These are phyloP conservation scores for Brachyalestes nurse DNA, from an alignment of 2,797 vertebrate genomes.

Conservation along the genomic window DNA sequence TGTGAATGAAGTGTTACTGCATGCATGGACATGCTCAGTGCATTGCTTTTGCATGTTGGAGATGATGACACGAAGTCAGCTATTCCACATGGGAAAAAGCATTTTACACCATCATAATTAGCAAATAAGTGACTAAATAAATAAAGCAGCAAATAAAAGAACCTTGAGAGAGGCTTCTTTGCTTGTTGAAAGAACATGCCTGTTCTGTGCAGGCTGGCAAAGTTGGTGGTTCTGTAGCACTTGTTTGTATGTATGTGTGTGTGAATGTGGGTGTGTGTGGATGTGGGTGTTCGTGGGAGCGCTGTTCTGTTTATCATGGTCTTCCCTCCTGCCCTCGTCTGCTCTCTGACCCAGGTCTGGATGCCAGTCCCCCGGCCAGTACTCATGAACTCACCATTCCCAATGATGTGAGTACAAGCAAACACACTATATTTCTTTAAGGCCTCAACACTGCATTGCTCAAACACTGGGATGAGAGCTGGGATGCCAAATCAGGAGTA, in stretches of 20 bases:
- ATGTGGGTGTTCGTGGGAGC: slow-evolving; percentile 7
- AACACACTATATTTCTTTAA: background rate
- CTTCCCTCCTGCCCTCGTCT: slow-evolving; percentile 63
- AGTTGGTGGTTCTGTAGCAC: background rate
- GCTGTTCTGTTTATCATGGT: slow-evolving; percentile 48
- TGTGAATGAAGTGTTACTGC: slow-evolving; percentile 11
- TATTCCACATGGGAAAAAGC: background rate
- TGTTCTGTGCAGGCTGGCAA: background rate
- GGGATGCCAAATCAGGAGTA: background rate
- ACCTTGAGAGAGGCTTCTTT: background rate
- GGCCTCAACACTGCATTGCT: background rate
- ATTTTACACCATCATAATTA: too few species aligned
- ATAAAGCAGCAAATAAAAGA: background rate
- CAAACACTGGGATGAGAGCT: background rate
- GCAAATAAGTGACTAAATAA: background rate
- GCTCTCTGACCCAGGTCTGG: slow-evolving; percentile 88
- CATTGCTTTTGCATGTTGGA: background rate
- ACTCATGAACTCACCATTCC: slow-evolving; percentile 99
- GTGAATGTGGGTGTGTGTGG: slow-evolving; percentile 10
- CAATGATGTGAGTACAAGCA: slow-evolving; percentile 93
- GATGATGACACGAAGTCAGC: background rate
- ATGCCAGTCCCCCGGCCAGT: slow-evolving; percentile 96
- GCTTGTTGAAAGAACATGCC: background rate
- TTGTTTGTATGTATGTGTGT: background rate
- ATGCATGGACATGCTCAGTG: background rate